phyloP scores from a whole-genome alignment of 2,797 vertebrate genomes.

The Cynodonichthys magdalenae region DNA sequence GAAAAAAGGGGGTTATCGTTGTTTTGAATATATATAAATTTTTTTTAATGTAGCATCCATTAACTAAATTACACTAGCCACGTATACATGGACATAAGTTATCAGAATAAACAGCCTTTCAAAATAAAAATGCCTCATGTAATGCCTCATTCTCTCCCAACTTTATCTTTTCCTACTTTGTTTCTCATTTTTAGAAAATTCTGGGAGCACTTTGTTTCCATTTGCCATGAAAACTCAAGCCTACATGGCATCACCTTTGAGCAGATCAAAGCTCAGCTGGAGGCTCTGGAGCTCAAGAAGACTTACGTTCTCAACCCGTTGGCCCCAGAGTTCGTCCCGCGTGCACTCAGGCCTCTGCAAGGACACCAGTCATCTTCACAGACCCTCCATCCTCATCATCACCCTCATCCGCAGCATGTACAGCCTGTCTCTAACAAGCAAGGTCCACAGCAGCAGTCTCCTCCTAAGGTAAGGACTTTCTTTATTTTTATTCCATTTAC shows the following conservation, averaged over 20 bases:
- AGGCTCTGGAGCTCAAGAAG: constrained; percentile 98
- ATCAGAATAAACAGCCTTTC: no score
- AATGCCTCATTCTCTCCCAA: no score
- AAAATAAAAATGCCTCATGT: no score
- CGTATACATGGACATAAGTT: no score
- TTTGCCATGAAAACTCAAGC: constrained; percentile 96
- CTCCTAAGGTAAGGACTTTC: constrained; percentile 88
- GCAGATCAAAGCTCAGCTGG: constrained; percentile 97
- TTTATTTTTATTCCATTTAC: no score
- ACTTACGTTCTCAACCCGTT: constrained; percentile 97
- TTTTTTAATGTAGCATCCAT: no score
- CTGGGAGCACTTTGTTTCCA: constrained; percentile 98
- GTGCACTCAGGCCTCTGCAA: constrained; percentile 87
- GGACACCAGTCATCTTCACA: constrained; percentile 71
- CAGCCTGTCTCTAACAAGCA: constrained; percentile 80
- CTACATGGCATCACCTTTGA: constrained; percentile 98
- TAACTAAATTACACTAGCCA: no score
- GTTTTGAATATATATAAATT: no score
- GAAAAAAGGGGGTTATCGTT: no score
- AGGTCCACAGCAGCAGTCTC: constrained; percentile 85
- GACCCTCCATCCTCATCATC: constrained; percentile 80
- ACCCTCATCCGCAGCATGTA: constrained; percentile 77
- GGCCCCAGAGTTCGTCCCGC: constrained; percentile 97
- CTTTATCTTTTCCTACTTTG: constrained; percentile 2
- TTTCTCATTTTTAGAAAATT: constrained; percentile 86